phyloP scores from a whole-genome alignment of 2,888 invertebrate genomes.

The Tiphia femorata region DNA sequence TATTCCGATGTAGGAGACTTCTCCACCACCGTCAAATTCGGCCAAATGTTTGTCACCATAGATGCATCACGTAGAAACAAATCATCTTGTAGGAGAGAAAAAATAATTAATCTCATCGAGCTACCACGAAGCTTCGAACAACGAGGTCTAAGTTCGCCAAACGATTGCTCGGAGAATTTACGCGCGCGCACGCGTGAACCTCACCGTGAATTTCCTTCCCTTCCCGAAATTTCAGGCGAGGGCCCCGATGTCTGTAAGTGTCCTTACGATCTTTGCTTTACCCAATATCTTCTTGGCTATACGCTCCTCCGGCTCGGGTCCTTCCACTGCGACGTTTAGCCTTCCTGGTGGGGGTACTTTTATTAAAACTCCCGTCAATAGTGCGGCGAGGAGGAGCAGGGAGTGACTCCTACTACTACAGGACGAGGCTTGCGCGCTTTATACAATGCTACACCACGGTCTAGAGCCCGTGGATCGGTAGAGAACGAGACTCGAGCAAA shows the following conservation, averaged over 20 bases:
- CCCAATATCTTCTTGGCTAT: slow-evolving; percentile 60
- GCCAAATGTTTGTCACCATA: too few relatives aligned
- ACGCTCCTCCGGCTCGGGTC: slow-evolving; percentile 44
- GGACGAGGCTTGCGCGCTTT: slow-evolving; percentile 54
- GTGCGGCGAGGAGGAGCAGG: slow-evolving; percentile 56
- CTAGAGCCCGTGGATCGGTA: slow-evolving; percentile 47
- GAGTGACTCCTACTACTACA: slow-evolving; percentile 48
- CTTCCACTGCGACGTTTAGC: slow-evolving; percentile 52
- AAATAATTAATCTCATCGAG: too few relatives aligned
- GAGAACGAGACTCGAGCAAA: slow-evolving; percentile 25
- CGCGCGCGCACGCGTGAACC: too few relatives aligned
- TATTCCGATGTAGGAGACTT: too few relatives aligned
- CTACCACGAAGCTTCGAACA: too few relatives aligned
- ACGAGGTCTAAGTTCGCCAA: too few relatives aligned
- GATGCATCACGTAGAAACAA: too few relatives aligned
- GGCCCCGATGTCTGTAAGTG: slow-evolving; percentile 44
- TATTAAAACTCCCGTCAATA: slow-evolving; percentile 67
- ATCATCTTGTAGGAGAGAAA: too few relatives aligned
- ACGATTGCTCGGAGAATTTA: too few relatives aligned
- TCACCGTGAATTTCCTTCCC: too few relatives aligned
- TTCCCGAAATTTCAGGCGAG: neutral
- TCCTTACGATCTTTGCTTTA: slow-evolving; percentile 61
- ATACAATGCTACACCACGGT: slow-evolving; percentile 45
- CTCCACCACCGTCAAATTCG: too few relatives aligned
- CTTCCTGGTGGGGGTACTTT: slow-evolving; percentile 63